Conservation (phyloP, 1,140 invertebrate genomes). For the Pogonus chalceus region DNA sequence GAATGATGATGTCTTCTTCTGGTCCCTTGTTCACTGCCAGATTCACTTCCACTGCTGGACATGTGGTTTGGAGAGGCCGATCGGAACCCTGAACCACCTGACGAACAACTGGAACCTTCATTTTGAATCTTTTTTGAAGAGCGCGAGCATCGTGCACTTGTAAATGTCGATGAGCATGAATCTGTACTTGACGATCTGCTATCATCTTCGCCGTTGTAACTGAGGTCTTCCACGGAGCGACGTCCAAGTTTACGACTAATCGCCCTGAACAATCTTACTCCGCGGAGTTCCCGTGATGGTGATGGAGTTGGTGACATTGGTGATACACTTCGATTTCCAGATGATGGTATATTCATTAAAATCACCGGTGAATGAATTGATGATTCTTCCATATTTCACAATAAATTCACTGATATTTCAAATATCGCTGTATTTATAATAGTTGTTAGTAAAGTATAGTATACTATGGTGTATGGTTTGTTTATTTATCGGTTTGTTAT, state of each 20-base stretch:
- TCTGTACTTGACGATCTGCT: constrained; percentile 45
- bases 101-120: constrained; percentile 18
- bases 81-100: constrained; percentile 27
- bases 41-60: constrained; percentile 24
- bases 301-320: constrained; percentile 32
- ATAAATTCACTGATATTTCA: too few relatives aligned
- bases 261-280: constrained; percentile 46
- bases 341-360: constrained; percentile 16
- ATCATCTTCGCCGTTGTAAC: constrained; percentile 40
- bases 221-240: constrained; percentile 38
- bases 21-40: constrained; percentile 25
- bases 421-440: too few relatives aligned
- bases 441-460: too few relatives aligned
- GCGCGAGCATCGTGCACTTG: constrained; percentile 33
- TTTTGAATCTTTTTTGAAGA: constrained; percentile 31
- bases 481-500: too few relatives aligned
- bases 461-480: too few relatives aligned
- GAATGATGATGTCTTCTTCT: constrained; percentile 49
- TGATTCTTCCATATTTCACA: not conserved
- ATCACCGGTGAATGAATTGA: constrained; percentile 11
- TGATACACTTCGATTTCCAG: constrained; percentile 22
- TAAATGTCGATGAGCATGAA: constrained; percentile 44
- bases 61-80: constrained; percentile 48
- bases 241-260: constrained; percentile 47
- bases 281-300: constrained; percentile 40